Evolutionary conservation across 2,113 vertebrate genomes (phyloP), one percentile per base, ranked within the genome.

Genomic region (Bolborhynchus lineola): DNA sequence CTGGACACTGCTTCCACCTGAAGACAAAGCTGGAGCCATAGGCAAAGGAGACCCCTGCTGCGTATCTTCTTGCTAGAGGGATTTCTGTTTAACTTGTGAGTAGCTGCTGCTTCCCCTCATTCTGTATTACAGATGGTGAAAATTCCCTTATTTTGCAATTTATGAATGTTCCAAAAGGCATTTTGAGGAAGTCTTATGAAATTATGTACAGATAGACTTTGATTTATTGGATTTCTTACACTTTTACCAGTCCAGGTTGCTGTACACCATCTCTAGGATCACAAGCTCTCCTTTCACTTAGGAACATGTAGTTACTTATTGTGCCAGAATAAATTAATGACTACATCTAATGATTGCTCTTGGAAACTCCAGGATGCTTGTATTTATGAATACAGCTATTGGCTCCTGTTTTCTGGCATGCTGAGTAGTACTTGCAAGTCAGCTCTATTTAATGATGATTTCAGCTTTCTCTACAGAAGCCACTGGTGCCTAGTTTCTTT

Each of bases 311-410:
- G 33, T 35, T 31, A 35, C 39, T 62, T 52, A 18, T 35, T 93
- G 80, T 96, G 87, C 69, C 96, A 95, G 92, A 82, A 91, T 75
- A 97, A 96, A 93, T 79, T 44, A 78, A 86, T 75, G 64, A 91
- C 47, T 81, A 26, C 69, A 91, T 50, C 12, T 91, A 86, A 93
- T 24, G 5, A 25, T 41, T 86, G 62, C 79, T 91, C 37, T 95
- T 78, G 94, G 95, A 93, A 95, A 50, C 44, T 49, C 53, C 59
- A 78, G 55, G 42, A 82, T 13, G 25, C 62, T 87, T 75, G 16
- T 86, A 47, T 92, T 94, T 95, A 69, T 78, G 69, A 79, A 93
- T 84, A n/a, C 16, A 85, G 41, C 68, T 69, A 47, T 33, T 53
- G 28, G 33, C 16, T 95, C 92, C 72, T 49, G 42, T 76, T 96